phyloP scores from a whole-genome alignment of 1,140 invertebrate species.

The Branchinecta lynchi region DNA sequence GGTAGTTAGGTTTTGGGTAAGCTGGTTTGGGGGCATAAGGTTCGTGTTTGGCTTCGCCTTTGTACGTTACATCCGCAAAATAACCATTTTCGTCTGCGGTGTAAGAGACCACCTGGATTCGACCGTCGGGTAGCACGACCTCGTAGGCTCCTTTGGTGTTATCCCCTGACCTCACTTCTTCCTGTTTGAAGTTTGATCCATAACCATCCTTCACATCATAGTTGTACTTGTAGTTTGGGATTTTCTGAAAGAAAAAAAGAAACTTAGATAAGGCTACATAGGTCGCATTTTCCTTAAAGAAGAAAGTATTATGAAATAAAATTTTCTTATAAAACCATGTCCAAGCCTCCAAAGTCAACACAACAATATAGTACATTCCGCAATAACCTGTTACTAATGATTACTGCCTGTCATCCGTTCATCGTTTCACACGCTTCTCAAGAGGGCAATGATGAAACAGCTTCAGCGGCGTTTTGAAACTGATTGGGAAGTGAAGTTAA shows the following conservation, averaged over 20 bases:
- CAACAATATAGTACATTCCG: too few species aligned
- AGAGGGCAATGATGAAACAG: too few species aligned
- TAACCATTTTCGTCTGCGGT: background rate
- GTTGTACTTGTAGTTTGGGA: conserved; percentile 22
- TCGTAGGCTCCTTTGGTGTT: conserved; percentile 24
- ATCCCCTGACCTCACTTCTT: conserved; percentile 25
- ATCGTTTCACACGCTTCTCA: too few species aligned
- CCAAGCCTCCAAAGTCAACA: too few species aligned
- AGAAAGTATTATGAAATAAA: too few species aligned
- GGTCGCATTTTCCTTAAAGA: too few species aligned
- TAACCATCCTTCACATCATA: conserved; percentile 25
- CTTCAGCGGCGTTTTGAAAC: too few species aligned
- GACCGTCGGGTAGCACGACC: conserved; percentile 26
- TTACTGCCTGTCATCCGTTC: too few species aligned
- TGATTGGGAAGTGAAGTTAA: too few species aligned
- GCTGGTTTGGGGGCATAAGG: background rate
- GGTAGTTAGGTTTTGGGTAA: background rate
- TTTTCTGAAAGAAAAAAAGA: background rate
- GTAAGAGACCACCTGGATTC: conserved; percentile 21
- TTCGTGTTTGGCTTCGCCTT: background rate
- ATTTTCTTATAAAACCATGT: too few species aligned
- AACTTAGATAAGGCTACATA: too few species aligned
- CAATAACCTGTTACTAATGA: too few species aligned
- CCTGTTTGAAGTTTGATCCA: conserved; percentile 22
- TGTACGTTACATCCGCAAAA: background rate